Evolutionary conservation across 2,113 vertebrate genomes (phyloP).

Genomic region (Etia nguti): DNA sequence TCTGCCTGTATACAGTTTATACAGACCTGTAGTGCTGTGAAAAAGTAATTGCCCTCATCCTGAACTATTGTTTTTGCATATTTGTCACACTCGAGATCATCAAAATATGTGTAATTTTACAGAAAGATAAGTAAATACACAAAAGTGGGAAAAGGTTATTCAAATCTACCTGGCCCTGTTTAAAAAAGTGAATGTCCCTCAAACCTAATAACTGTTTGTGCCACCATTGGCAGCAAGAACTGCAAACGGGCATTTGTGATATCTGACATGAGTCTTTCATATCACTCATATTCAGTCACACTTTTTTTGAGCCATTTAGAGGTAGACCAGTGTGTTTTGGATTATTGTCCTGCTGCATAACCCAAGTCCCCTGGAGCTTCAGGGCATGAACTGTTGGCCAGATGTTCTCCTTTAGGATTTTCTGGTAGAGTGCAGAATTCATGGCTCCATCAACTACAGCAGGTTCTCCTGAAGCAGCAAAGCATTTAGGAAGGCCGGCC

Average conservation of each 20-base stretch:
- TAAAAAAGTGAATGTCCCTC: neutral
- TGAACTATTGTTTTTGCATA: neutral
- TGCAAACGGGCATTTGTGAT: neutral
- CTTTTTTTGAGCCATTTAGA: neutral
- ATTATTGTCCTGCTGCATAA: neutral
- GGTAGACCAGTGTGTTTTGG: neutral
- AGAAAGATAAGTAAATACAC: neutral
- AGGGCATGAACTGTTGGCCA: neutral
- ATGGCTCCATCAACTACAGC: fast-evolving
- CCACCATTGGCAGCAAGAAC: neutral
- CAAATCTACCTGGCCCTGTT: neutral
- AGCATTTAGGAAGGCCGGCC: neutral
- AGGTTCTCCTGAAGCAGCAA: neutral
- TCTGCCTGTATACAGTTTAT: neutral
- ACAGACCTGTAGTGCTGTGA: neutral
- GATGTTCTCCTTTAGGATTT: neutral
- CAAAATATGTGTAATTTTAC: neutral
- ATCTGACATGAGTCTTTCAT: neutral
- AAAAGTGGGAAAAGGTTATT: neutral
- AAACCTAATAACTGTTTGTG: neutral
- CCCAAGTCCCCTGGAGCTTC: neutral
- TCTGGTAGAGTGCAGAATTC: neutral
- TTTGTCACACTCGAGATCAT: neutral
- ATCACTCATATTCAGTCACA: neutral
- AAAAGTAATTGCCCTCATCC: neutral